These are phyloP conservation scores for Blastobasis lacticolella DNA, from an alignment of 2,888 invertebrate genomes.

Conservation along the genomic window DNA sequence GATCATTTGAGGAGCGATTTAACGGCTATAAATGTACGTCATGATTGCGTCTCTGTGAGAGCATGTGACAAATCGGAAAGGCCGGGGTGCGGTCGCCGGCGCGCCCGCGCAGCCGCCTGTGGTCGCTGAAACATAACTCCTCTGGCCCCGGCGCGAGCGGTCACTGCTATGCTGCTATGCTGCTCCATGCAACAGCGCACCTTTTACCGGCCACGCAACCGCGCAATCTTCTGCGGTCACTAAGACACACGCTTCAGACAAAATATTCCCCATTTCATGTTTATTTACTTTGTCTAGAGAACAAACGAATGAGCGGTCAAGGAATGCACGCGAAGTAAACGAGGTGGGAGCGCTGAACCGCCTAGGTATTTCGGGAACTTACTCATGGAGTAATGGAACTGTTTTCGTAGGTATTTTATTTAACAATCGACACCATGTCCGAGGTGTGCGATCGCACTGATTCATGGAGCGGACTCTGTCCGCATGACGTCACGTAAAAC, in stretches of 20 bases:
- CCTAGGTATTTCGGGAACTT: too few species aligned
- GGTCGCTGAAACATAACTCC: constrained; percentile 54
- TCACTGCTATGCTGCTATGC: too few species aligned
- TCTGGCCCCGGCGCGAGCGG: too few species aligned
- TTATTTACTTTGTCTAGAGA: too few species aligned
- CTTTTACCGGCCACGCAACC: too few species aligned
- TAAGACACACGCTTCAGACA: constrained; percentile 1
- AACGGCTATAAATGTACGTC: constrained; percentile 53
- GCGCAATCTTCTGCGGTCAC: constrained; percentile 29
- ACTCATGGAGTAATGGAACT: too few species aligned
- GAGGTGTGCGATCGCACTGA: constrained; percentile 15
- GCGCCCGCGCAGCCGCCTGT: constrained; percentile 32
- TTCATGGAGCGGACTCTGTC: constrained; percentile 38
- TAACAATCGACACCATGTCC: too few species aligned
- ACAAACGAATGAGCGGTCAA: too few species aligned
- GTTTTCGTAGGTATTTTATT: too few species aligned
- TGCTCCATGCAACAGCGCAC: too few species aligned
- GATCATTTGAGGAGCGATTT: constrained; percentile 49
- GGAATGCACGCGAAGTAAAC: too few species aligned
- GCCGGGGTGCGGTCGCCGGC: constrained; percentile 51
- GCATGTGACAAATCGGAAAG: constrained; percentile 33
- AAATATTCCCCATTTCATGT: background rate
- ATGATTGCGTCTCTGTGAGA: constrained; percentile 30
- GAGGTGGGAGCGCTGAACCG: too few species aligned
- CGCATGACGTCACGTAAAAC: constrained; percentile 62